Evolutionary conservation across 2,888 invertebrate genomes (phyloP), one percentile per base, ranked within the genome.

Genomic region (Poecilobothrus nobilitatus): DNA sequence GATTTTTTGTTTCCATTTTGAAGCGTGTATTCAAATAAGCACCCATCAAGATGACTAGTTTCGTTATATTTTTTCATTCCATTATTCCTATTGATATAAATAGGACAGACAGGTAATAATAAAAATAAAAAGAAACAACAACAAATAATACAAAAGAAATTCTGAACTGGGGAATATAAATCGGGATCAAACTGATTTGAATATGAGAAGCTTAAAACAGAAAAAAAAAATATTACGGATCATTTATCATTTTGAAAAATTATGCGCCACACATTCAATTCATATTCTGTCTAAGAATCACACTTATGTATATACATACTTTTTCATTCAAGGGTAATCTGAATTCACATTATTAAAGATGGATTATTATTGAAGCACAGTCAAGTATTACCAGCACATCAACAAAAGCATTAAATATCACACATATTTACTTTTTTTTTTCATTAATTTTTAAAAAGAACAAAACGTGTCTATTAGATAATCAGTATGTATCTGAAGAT

Each of bases 231-330:
- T 18, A 53, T 18, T 53, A 53, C 6, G 53, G 53, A 53, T 53
- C 9, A 53, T 53, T 53, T 53, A 53, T 53, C 53, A 53, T 53
- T 53, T 53, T 53, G 53, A 53, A 53, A 53, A 18, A 53, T 53
- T 53, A 53, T 53, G 53, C 53, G 53, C 53, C 53, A 53, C 53
- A 53, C 53, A 53, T 18, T 53, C 53, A 53, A 53, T 53, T 1
- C 15, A 6, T 6, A 2, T 6, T 18, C 15, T 6, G 18, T 18
- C 6, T 53, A 18, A n/a, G n/a, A n/a, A n/a, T n/a, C 18, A 53
- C 1, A 53, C 9, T 18, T 12, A 15, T 12, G 41, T 41, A 41
- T 12, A n/a, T n/a, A n/a, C n/a, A n/a, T n/a, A n/a, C n/a, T n/a
- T 27, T 4, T 27, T 27, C 27, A 27, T 27, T 27, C 27, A 27